Base-by-base conservation (phyloP, 2,797 vertebrate genomes). In the Centropyge bicolor region DNA sequence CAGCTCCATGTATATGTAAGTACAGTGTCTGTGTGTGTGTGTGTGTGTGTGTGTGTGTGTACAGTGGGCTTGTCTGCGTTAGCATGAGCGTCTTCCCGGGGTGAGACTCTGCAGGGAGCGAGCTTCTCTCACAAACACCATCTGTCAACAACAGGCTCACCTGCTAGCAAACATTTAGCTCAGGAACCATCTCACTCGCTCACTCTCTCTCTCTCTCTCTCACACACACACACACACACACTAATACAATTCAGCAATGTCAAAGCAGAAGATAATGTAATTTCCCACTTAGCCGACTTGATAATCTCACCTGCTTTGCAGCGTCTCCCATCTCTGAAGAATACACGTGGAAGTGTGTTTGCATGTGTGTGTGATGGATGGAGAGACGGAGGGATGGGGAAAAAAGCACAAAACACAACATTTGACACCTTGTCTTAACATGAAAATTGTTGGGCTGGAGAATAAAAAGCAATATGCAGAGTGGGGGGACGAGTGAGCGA, bases 91-190 rank as follows among this genome's bases (percentile, higher is more conserved):
- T 94, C 94, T 95, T 95, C 95, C 86, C 86, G 92, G 95, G 93
- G 95, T 89, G 86, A 86, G 66, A 83, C 95, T 96, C 96, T 95
- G 96, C 95, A 94, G 96, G 96, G 96, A 96, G 89, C 79, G 93
- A 96, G 95, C 94, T 91, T 88, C 57, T 92, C 86, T 93, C 91
- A 79, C 95, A 94, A 95, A 95, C 91, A 95, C 97, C 98, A 97
- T 98, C 97, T 98, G 97, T 95, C 96, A 94, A 93, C 91, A 94
- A 94, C 94, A 95, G 94, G 94, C 92, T 95, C 94, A 95, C 95
- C 95, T 96, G 94, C 94, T 93, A 95, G 94, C 93, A 96, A 94
- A 92, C 95, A 95, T 95, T 96, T 96, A 95, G 94, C 94, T 93
- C 91, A 94, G 88, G 77, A 92, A 87, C 85, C 85, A 89, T 88